Evolutionary conservation across 2,113 vertebrate genomes (phyloP).

Genomic region (Tiliqua scincoides): DNA sequence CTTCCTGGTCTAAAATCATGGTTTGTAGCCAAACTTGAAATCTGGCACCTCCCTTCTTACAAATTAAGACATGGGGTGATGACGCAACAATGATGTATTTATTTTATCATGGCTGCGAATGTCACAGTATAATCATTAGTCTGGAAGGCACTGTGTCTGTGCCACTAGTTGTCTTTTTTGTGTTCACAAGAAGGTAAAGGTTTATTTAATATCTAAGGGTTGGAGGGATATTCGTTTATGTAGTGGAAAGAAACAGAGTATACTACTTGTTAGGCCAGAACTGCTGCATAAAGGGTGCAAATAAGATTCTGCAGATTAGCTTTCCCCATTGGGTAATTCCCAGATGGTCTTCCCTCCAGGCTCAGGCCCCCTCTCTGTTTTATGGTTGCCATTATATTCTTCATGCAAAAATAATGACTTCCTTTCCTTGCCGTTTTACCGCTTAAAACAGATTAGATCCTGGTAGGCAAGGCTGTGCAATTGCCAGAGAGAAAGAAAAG

Average conservation of each 20-base stretch:
- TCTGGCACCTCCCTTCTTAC: background rate
- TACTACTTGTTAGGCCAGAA: background rate
- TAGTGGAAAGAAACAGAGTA: background rate
- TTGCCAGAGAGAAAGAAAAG: background rate
- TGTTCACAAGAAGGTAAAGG: background rate
- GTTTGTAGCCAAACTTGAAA: background rate
- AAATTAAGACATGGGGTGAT: background rate
- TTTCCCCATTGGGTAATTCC: background rate
- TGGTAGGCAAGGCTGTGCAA: conserved; percentile 38
- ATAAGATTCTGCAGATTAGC: conserved; percentile 23
- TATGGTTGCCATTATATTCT: conserved; percentile 33
- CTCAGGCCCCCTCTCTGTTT: conserved; percentile 25
- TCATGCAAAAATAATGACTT: background rate
- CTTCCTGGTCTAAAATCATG: background rate
- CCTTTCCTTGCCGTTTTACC: conserved; percentile 28
- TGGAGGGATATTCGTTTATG: background rate
- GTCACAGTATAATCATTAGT: background rate
- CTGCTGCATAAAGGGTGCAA: conserved; percentile 1
- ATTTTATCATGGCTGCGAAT: background rate
- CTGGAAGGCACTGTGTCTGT: background rate
- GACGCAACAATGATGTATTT: background rate
- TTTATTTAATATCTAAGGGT: conserved; percentile 21
- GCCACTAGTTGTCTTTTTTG: background rate
- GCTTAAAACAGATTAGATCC: conserved; percentile 21
- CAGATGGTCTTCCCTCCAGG: conserved; percentile 11